Evolutionary conservation across 1,140 invertebrate genomes (phyloP), one percentile per base, ranked within the genome.

Genomic region (Cryptotermes secundus): DNA sequence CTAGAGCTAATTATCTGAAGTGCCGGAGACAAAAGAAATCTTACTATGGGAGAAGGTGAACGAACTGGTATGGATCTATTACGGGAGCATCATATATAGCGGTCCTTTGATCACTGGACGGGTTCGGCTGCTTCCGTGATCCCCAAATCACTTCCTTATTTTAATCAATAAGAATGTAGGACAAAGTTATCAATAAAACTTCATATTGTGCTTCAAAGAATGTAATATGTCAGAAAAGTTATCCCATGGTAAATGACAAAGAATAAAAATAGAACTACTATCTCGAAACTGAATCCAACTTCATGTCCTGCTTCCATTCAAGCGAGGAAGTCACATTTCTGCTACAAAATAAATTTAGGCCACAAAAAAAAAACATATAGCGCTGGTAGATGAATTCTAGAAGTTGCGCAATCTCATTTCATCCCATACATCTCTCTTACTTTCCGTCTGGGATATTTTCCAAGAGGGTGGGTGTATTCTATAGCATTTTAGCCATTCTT

Each of bases 371-470:
- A 14, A 12, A 19, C 59, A 31, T 59, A 59, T 31, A 72, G n/a
- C n/a, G 24, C n/a, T 72, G 59, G 59, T n/a, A 72, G n/a, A 72
- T 31, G 26, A 72, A 72, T 72, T 72, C 59, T 72, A 72, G n/a
- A 31, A 72, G 59, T n/a, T 72, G n/a, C 59, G 31, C 59, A 72
- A 72, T 72, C 59, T 72, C 31, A 72, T 72, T 72, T 16, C 59
- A 72, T 72, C 9, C 59, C 59, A 72, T 72, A 31, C 59, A 72
- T 72, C 59, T 72, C 59, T 72, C 59, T 26, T 31, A 26, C 59
- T 72, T 72, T 72, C 59, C 59, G 59, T n/a, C 59, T 72, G 59
- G 59, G 59, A 72, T 72, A 72, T 72, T 72, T 72, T 72, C 59
- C 59, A 72, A 72, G 59, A 72, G 59, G 59, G 59, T 72, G 59